Evolutionary conservation across 2,797 vertebrate species (phyloP), one percentile per base, ranked within the genome.

Genomic region (Tragelaphus oryx): DNA sequence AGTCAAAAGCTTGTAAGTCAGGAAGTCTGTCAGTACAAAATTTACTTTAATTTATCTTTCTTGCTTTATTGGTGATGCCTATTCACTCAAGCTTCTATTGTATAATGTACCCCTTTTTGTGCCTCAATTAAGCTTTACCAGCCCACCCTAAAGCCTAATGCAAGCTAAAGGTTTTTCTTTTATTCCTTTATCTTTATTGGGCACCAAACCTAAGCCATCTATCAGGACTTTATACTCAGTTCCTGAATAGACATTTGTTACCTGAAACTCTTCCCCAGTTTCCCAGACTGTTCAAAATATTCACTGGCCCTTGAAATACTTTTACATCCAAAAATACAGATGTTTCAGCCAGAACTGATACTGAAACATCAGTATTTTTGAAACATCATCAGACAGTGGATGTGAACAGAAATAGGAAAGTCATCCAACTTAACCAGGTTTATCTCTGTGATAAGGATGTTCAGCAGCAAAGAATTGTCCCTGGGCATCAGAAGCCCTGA

Each of bases 191-290:
- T 97, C 93, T 97, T 68, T 97, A 80, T 92, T 96, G 93, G 84
- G 68, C 95, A 96, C 94, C 95, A 96, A 96, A 89, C 90, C 95
- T 91, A 91, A 97, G 88, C 97, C 84, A 94, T 97, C 92, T 89
- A 62, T 97, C 87, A 91, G 80, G 92, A 79, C 65, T 87, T 97
- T 97, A 75, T 95, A 57, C 52, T 96, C 96, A 78, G 48, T 94
- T 93, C 62, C 93, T 97, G 95, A 98, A 97, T 86, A 97, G 91
- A 95, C 92, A 96, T 97, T 97, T 97, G 93, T 97, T 98, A 97
- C 85, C 95, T 94, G 94, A 87, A 97, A 97, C 86, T 97, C 94
- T 96, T 87, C 87, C 96, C 71, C 95, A 48, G 97, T 97, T 97
- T 98, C 93, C 87, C 79, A 94, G 76, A 65, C n/a, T 0, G 94